Conservation (phyloP, 1,140 invertebrate genomes). For the Vanessa tameamea region DNA sequence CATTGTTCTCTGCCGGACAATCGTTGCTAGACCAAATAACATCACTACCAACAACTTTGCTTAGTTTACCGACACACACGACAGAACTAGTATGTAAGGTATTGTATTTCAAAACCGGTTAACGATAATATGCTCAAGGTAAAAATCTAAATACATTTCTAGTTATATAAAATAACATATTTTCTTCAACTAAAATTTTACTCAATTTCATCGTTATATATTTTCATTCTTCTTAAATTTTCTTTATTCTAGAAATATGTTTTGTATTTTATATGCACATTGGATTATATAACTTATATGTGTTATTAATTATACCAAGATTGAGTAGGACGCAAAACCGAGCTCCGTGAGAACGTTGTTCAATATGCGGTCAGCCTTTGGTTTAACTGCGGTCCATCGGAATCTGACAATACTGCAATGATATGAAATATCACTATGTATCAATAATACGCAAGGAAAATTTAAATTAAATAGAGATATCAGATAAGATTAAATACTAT, state of each 20-base stretch:
- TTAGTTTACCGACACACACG: conserved; percentile 52
- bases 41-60: conserved; percentile 42
- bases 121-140: conserved; percentile 49
- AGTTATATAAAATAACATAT: not conserved
- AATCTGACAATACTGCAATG: conserved; percentile 33
- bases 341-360: conserved; percentile 62
- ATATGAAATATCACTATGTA: not conserved
- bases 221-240: too few relatives aligned
- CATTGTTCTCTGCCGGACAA: conserved; percentile 73
- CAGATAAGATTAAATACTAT: not conserved
- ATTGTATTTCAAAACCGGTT: conserved; percentile 56
- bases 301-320: conserved; percentile 35
- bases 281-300: conserved; percentile 7
- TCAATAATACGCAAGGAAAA: not conserved
- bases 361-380: conserved; percentile 50
- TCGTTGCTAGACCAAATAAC: conserved; percentile 77
- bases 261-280: not conserved
- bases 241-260: not conserved
- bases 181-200: not conserved
- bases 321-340: conserved; percentile 52
- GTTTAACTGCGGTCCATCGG: conserved; percentile 46
- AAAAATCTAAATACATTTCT: not conserved
- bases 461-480: not conserved
- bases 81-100: conserved; percentile 52
- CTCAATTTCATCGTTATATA: not conserved